Evolutionary conservation across 2,888 invertebrate species (phyloP).

Genomic region (Ochropacha duplaris): DNA sequence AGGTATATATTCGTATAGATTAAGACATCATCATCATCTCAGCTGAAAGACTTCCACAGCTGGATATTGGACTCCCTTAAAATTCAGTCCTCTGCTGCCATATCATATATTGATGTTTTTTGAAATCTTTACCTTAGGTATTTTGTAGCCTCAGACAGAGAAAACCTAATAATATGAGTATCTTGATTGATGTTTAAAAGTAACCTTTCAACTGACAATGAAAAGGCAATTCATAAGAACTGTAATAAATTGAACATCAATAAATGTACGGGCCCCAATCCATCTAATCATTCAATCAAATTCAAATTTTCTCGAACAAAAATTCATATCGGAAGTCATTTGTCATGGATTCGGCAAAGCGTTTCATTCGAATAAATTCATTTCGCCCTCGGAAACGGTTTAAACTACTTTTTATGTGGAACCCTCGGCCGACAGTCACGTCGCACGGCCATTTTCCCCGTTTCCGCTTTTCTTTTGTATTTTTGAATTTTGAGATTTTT

Average conservation of each 20-base stretch:
- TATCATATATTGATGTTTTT: too few species aligned
- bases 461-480: slow-evolving; percentile 3
- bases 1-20: too few species aligned
- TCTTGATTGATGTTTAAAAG: background rate
- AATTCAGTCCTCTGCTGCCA: too few species aligned
- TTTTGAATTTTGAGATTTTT: background rate
- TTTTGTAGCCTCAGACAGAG: too few species aligned
- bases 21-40: too few species aligned
- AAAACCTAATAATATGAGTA: too few species aligned
- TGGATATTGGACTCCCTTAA: too few species aligned
- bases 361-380: slow-evolving; percentile 12
- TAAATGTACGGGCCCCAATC: background rate
- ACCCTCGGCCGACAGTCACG: slow-evolving; percentile 24
- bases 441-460: slow-evolving; percentile 22
- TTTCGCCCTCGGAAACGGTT: slow-evolving; percentile 1
- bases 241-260: slow-evolving; percentile 8
- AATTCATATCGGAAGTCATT: slow-evolving; percentile 42
- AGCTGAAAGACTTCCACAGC: too few species aligned
- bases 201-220: background rate
- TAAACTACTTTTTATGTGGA: slow-evolving; percentile 32
- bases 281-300: slow-evolving; percentile 3
- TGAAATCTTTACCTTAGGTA: too few species aligned
- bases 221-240: background rate
- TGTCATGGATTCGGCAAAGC: slow-evolving; percentile 29
- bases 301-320: slow-evolving; percentile 11